Percentiles rank a stretch among this genome's conserved stretches.
phyloP scores from a whole-genome alignment of 2,797 vertebrate genomes.

The Dallia pectoralis region DNA sequence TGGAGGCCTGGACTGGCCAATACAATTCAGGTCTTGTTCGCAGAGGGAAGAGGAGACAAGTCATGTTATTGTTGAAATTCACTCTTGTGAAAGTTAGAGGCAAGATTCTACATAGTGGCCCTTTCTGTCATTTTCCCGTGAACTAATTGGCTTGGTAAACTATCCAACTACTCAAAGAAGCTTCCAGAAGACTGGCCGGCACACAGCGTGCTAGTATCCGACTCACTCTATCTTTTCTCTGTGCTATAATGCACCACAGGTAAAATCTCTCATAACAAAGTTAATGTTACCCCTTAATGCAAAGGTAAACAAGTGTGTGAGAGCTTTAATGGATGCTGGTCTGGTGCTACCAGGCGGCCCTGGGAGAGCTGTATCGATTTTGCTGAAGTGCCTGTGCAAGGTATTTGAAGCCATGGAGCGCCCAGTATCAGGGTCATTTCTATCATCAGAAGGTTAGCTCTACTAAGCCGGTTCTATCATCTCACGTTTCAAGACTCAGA shows the following conservation, averaged over 20 bases:
- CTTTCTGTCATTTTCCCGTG: background rate
- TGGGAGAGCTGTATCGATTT: conserved; percentile 41
- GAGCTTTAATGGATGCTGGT: conserved; percentile 33
- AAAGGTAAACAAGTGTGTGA: conserved; percentile 34
- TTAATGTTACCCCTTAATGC: conserved; percentile 39
- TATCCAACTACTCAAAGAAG: too few relatives aligned
- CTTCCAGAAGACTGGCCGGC: too few relatives aligned
- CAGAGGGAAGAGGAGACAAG: too few relatives aligned
- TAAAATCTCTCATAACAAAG: conserved; percentile 18
- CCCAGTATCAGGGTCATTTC: conserved; percentile 26
- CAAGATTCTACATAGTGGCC: too few relatives aligned
- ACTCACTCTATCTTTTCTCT: background rate
- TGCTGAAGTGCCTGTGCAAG: conserved; percentile 27
- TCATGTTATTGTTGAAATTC: too few relatives aligned
- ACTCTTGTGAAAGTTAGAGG: too few relatives aligned
- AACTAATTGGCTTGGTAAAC: too few relatives aligned
- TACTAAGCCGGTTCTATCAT: conserved; percentile 2
- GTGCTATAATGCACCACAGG: conserved; percentile 9
- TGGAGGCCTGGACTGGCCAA: too few relatives aligned
- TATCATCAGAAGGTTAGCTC: conserved; percentile 20
- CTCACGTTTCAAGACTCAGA: background rate
- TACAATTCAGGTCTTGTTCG: too few relatives aligned
- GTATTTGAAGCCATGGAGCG: conserved; percentile 18
- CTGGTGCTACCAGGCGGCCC: conserved; percentile 18
- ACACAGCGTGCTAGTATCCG: background rate